Base-by-base conservation (phyloP, 2,888 invertebrate species). In the Lasioglossum pauxillum region DNA sequence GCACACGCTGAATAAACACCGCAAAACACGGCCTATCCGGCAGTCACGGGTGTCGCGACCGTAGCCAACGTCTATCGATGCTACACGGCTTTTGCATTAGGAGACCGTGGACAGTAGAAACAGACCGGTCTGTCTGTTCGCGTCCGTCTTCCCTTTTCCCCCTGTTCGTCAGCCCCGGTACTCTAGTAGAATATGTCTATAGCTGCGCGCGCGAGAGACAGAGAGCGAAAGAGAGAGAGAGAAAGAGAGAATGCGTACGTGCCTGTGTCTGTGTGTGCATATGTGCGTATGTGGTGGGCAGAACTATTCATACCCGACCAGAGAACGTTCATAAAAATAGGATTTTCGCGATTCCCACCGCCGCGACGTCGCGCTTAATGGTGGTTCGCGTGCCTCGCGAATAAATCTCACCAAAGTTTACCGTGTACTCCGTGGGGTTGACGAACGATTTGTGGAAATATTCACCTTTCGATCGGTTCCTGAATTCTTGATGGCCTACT, bases 281-380 rank as follows among this genome's bases (percentile, higher is more conserved):
- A 16, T 16, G 49, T 2, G 53, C 8, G 2, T 8, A 23, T n/a
- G 53, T n/a, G 75, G 80, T 49, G 67, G 84, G 57, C 75, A n/a
- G 71, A 72, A 86, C 91, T 88, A 90, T 92, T 89, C 89, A 87
- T 88, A 89, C 87, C 85, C 86, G 82, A 72, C 84, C 87, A 74
- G 49, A 49, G 85, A 69, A 69, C 35, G 82, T 89, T 94, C 90
- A 91, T 94, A 94, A 94, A 94, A 94, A 94, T 94, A 94, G 94
- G 92, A 92, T 91, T 93, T 93, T 92, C 92, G 92, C 91, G 91
- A 92, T 93, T 94, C 93, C 93, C 90, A 91, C 90, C 93, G 93
- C 91, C 90, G 90, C 91, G 89, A 89, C 89, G 91, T 92, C 92
- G 92, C 92, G 92, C 90, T 93, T 93, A 94, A 93, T 89, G 90